phyloP scores from a whole-genome alignment of 2,888 invertebrate genomes.

The Abrostola triplasia region DNA sequence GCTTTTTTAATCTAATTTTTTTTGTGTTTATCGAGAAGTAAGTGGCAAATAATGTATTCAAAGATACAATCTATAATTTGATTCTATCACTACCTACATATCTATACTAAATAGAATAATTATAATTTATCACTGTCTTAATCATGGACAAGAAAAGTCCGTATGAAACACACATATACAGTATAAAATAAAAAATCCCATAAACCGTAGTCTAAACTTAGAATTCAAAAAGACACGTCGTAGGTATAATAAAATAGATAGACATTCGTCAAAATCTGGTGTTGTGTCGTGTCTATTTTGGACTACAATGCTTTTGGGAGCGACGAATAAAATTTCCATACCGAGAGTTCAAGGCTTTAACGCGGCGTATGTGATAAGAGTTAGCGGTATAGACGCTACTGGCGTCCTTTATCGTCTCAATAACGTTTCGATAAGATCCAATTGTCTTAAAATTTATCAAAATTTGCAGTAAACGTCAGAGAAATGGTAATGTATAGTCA shows the following conservation, averaged over 20 bases:
- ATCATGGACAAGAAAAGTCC: background rate
- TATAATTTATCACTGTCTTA: background rate
- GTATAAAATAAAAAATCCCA: background rate
- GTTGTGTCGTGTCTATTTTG: conserved; percentile 48
- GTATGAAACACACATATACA: background rate
- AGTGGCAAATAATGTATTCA: background rate
- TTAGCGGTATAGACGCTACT: conserved; percentile 41
- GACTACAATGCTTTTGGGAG: conserved; percentile 52
- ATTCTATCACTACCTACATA: no score
- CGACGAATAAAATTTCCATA: conserved; percentile 69
- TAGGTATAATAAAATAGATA: conserved; percentile 15
- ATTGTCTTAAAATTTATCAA: no score
- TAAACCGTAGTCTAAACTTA: background rate
- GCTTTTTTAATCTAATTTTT: conserved; percentile 15
- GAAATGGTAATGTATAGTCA: no score
- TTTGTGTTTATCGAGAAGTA: background rate
- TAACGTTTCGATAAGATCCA: no score
- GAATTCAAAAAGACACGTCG: conserved; percentile 17
- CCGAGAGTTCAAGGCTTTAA: conserved; percentile 73
- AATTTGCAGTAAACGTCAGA: no score
- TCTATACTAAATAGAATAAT: background rate
- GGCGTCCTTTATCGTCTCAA: no score
- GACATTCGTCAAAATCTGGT: conserved; percentile 34
- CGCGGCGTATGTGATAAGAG: conserved; percentile 53
- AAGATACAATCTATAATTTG: background rate